Evolutionary conservation across 2,113 vertebrate species (phyloP), one percentile per base, ranked within the genome.

Genomic region (Gnathonemus longibarbis): DNA sequence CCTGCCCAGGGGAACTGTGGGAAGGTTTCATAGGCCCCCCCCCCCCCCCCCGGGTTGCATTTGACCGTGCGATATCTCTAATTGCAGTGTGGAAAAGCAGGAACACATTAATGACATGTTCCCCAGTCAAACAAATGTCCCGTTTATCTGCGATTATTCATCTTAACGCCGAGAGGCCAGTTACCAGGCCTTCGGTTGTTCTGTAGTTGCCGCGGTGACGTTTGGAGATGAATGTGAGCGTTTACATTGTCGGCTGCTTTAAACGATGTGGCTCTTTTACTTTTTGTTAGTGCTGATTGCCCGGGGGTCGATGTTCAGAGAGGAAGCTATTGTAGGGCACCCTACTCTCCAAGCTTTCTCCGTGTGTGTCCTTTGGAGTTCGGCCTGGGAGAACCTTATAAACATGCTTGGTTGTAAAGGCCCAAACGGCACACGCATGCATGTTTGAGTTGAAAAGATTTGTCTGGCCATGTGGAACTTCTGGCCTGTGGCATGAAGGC

Each of bases 101-200:
- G 83, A 91, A 80, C 90, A 93, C 94, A 93, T 84, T 95, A 93
- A 93, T 92, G 89, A 91, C 89, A 91, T 83, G 11, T 92, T 92
- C 89, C 93, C 92, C 94, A 92, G 91, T 89, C 92, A 94, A 95
- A 94, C 92, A 95, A 94, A 93, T 89, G 90, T 92, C 90, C 90
- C 91, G 31, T 90, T 93, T 94, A 92, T 92, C 90, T 90, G 90
- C 74, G 49, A 58, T 92, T 91, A 31, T 92, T 53, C 77, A 87
- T 24, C 24, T 77, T 56, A n/a, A 45, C n/a, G 53, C 11, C 46
- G 35, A 66, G 50, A 19, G 19, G 53, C 3, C 35, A 66, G 83
- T 56, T 58, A 70, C 62, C 48, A 17, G 21, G 45, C 11, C 7
- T 46, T 9, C n/a, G 8, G 24, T 52, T 48, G 42, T 17, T 21